phyloP scores from a whole-genome alignment of 1,140 invertebrate species.

The Mesaphorura yosii region DNA sequence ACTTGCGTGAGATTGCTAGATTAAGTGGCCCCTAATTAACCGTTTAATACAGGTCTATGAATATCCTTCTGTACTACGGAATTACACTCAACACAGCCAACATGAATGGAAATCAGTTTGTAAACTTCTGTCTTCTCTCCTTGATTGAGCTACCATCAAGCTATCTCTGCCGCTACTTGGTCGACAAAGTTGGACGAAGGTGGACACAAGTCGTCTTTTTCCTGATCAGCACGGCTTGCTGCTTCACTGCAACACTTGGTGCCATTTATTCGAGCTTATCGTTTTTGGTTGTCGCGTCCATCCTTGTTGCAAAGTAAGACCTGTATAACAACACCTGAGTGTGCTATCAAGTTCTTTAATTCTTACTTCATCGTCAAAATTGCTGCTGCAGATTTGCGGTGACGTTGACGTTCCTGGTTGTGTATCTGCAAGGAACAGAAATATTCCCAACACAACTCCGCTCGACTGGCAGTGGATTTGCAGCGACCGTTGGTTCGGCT shows the following conservation, averaged over 20 bases:
- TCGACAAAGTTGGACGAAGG: constrained; percentile 13
- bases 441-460: constrained; percentile 55
- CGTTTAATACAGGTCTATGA: constrained; percentile 40
- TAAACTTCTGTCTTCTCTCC: constrained; percentile 53
- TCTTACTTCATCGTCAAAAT: constrained; percentile 3
- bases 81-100: constrained; percentile 49
- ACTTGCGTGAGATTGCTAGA: not conserved
- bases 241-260: constrained; percentile 1
- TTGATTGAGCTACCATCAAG: constrained; percentile 48
- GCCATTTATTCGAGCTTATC: not conserved
- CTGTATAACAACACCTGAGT: not conserved
- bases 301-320: constrained; percentile 7
- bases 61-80: constrained; percentile 47
- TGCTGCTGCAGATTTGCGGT: constrained; percentile 35
- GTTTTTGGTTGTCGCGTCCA: not conserved
- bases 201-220: constrained; percentile 21
- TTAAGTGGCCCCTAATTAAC: not conserved
- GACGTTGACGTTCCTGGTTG: constrained; percentile 37
- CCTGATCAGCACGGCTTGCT: not conserved
- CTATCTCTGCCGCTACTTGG: constrained; percentile 2
- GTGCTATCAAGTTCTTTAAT: constrained; percentile 1
- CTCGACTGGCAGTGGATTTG: constrained; percentile 51
- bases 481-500: constrained; percentile 46
- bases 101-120: constrained; percentile 51
- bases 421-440: constrained; percentile 47